Base-by-base conservation (phyloP, 2,888 invertebrate species). In the Alentia gelatinosa region DNA sequence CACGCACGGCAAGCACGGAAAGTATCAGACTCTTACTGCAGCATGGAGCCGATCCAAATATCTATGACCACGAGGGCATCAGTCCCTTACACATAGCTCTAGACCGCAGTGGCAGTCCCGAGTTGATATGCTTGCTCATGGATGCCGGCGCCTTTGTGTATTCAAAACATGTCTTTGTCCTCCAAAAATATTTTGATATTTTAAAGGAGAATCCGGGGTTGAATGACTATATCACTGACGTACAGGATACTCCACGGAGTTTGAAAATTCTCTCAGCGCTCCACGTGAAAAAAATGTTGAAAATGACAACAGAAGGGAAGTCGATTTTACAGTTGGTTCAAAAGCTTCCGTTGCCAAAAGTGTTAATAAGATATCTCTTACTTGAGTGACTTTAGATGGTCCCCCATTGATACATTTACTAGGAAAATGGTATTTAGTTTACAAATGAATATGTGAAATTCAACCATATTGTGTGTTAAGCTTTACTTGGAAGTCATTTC, bases 11-110 rank as follows among this genome's bases (percentile, higher is more conserved):
- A 7, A 93, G 93, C 89, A 93, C 91, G 35, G 92, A 93, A 3
- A 94, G 93, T 0, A 93, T 93, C 0, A 91, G 94, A 35, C 92
- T 94, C 23, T 90, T 94, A 19, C 90, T 94, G 4, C 91, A 94
- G 30, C 94, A 94, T 91, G 94, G 94, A 7, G 94, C 94, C 0
- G 93, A 94, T 86, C 94, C 94, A n/a, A 94, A 94, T 91, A 94
- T 94, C 91, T 91, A 93, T 26, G 94, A 94, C 40, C 91, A 92
- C 90, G 94, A 94, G 90, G 94, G 94, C 35, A 94, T 94, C 91
- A 94, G 94, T 37, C 94, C 94, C 19, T 92, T 94, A 37, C 94
- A 94, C 5, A 94, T 94, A 0, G 93, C 94, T 0, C 92, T 94
- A 3, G 94, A 94, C 56, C 83, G 68, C 30, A 40, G 75, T n/a